Conservation (phyloP, 2,888 invertebrate genomes). For the Drosophila kuntzei region DNA sequence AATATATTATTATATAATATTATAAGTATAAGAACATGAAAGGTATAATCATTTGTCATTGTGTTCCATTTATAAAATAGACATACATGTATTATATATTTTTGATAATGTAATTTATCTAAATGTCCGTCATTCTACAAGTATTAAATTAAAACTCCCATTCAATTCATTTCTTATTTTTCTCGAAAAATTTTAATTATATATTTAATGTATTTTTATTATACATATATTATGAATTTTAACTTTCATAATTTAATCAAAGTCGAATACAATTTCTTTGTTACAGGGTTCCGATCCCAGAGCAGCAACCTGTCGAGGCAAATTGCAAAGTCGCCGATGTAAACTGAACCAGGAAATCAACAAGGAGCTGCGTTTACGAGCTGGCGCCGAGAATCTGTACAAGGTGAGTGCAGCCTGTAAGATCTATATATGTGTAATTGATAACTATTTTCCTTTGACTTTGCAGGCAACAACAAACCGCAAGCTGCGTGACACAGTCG, state of each 20-base stretch:
- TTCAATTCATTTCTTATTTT: not conserved
- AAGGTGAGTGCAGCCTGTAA: slow-evolving; percentile 88
- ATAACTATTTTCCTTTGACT: slow-evolving; percentile 64
- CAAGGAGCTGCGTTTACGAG: slow-evolving; percentile 95
- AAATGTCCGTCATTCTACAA: not conserved
- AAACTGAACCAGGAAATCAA: slow-evolving; percentile 95
- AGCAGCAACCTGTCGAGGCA: slow-evolving; percentile 96
- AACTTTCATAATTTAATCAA: not conserved
- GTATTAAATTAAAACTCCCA: too few species aligned
- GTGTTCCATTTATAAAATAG: slow-evolving; percentile 10
- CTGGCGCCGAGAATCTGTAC: slow-evolving; percentile 98
- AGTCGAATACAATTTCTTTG: not conserved
- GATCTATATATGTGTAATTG: not conserved
- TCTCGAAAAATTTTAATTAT: not conserved
- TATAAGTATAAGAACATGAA: slow-evolving; percentile 2
- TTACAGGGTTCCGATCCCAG: slow-evolving; percentile 96
- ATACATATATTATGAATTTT: not conserved
- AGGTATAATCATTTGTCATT: not conserved
- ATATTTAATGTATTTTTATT: not conserved
- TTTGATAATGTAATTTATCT: too few species aligned
- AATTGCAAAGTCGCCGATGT: slow-evolving; percentile 95
- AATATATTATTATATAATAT: slow-evolving; percentile 7
- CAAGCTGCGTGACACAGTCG: slow-evolving; percentile 96
- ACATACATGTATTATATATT: too few species aligned
- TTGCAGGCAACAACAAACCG: slow-evolving; percentile 94